Evolutionary conservation across 2,888 invertebrate genomes (phyloP).

Genomic region (Synanthedon andrenaeformis): DNA sequence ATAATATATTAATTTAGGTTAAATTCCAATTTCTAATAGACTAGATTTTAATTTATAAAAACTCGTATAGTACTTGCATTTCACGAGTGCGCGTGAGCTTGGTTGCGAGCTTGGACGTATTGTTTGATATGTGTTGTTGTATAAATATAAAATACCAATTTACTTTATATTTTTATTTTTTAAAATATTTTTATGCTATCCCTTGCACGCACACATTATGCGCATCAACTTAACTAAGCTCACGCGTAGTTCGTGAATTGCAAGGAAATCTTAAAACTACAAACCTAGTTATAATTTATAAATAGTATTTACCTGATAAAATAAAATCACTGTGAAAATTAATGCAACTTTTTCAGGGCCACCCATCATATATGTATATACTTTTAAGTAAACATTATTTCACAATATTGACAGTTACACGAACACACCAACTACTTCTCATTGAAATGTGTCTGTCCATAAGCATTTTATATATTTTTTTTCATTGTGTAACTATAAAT

Average conservation of each 20-base stretch:
- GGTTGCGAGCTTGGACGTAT: no score
- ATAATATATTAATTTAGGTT: no score
- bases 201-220: neutral
- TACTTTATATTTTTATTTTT: no score
- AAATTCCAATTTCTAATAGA: no score
- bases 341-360: conserved; percentile 32
- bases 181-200: no score
- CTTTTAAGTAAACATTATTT: conserved; percentile 1
- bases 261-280: neutral
- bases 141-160: no score
- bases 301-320: conserved; percentile 26
- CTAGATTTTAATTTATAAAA: no score
- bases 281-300: neutral
- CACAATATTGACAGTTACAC: neutral
- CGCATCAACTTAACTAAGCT: neutral
- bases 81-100: no score
- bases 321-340: conserved; percentile 15
- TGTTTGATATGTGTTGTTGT: no score
- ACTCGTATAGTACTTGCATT: no score
- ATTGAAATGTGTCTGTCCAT: neutral
- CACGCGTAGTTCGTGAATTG: no score
- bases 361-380: conserved; percentile 22
- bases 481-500: neutral
- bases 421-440: neutral
- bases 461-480: neutral